Evolutionary conservation across 2,797 vertebrate genomes (phyloP), one percentile per base, ranked within the genome.

Genomic region (Euthynnus affinis): DNA sequence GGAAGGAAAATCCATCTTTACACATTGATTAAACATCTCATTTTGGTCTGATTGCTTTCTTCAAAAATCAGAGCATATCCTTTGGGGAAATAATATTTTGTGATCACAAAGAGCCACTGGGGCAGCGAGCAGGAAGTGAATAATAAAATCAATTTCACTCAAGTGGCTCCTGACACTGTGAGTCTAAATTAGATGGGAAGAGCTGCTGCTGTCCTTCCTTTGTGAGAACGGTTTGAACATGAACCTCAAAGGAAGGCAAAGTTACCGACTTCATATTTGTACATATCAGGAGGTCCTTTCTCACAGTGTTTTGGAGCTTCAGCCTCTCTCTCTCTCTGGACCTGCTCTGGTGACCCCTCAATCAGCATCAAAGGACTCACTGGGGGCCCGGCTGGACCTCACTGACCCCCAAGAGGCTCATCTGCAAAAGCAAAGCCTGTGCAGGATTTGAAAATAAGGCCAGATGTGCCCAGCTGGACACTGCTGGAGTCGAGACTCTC

Each of bases 381-480:
- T 1, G 6, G 52, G 46, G 69, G 3, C 53, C 57, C 66, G 2
- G 27, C 49, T 20, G 63, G 5, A 69, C 48, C 74, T 27, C 34
- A 3, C 7, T 22, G 34, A 10, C 70, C 55, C 56, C 60, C 0
- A 1, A 63, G 12, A 61, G 53, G n/a, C 25, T 46, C 75, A 70
- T 67, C 62, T 76, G 76, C 44, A 52, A 64, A 61, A 77, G 23
- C 60, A 72, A 23, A 23, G 22, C 59, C 63, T 27, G 63, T 59
- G n/a, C 34, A 8, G 56, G 29, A 68, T 57, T 56, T 77, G 25
- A 59, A 71, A 80, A 65, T 29, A 2, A 49, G 37, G 18, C 80
- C 88, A 88, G 78, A 83, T 84, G 82, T 81, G 25, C 67, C 7
- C 82, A 68, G 81, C 76, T 78, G 75, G 51, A 73, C 27, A 32